Conservation (phyloP, 2,888 invertebrate species). For the Xestia c-nigrum region DNA sequence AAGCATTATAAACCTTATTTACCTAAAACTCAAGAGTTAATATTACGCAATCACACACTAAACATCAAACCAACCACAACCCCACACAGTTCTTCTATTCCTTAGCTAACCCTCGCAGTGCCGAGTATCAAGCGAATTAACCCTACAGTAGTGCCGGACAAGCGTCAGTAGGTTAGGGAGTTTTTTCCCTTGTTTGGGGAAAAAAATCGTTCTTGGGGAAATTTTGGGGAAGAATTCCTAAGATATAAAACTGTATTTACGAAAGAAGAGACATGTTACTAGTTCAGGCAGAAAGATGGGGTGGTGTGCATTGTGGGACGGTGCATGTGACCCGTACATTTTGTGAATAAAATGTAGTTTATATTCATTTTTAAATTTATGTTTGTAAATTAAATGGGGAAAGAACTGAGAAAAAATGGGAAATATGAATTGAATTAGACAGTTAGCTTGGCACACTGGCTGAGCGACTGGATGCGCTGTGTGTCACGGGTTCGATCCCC, state of each 20-base stretch:
- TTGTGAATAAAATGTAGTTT: no score
- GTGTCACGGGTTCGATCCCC: no score
- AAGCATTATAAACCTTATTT: background rate
- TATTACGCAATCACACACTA: slow-evolving; percentile 12
- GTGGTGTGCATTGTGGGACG: background rate
- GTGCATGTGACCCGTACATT: background rate
- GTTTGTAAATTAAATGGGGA: background rate
- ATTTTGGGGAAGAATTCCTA: background rate
- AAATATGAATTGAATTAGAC: background rate
- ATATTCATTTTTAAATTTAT: background rate
- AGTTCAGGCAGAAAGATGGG: background rate
- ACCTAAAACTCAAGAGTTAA: background rate
- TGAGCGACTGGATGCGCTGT: no score
- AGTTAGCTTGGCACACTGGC: no score
- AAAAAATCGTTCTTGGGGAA: background rate
- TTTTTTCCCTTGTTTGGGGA: background rate
- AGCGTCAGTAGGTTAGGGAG: background rate
- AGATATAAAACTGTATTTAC: background rate
- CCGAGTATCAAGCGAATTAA: slow-evolving; percentile 59
- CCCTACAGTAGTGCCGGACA: slow-evolving; percentile 42
- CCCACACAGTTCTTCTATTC: slow-evolving; percentile 15
- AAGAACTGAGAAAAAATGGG: no score
- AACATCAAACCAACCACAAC: slow-evolving; percentile 34
- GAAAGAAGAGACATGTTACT: background rate
- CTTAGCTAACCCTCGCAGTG: slow-evolving; percentile 19